Percentiles rank a stretch among this genome's conserved stretches.
Conservation (phyloP, 2,888 invertebrate genomes). For the Cetonia aurata region DNA sequence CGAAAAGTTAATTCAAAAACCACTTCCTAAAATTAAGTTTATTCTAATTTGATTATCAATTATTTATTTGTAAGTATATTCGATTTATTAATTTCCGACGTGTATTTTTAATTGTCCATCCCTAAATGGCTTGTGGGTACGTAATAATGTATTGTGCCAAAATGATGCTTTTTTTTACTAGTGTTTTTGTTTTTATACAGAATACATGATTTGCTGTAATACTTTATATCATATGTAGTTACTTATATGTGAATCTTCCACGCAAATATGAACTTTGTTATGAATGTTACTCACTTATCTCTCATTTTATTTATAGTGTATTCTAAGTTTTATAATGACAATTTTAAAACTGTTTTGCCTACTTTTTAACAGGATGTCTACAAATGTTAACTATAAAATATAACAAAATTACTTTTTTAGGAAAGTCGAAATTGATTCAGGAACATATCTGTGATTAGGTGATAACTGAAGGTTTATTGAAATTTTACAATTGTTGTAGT, state of each 20-base stretch:
- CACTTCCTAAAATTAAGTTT: not conserved
- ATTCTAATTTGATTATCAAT: not conserved
- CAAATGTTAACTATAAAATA: slow-evolving; percentile 15
- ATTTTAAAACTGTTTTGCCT: slow-evolving; percentile 26
- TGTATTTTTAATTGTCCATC: not conserved
- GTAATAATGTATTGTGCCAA: slow-evolving; percentile 34
- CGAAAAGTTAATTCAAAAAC: not conserved
- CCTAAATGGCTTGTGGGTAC: slow-evolving; percentile 9
- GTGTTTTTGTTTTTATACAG: slow-evolving; percentile 13
- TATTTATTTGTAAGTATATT: slow-evolving; percentile 8
- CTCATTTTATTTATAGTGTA: slow-evolving; percentile 22
- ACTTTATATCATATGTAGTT: not conserved
- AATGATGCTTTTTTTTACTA: slow-evolving; percentile 20
- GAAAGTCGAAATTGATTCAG: slow-evolving; percentile 9
- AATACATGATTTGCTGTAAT: slow-evolving; percentile 13
- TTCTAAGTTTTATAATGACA: slow-evolving; percentile 30
- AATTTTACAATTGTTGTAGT: no score
- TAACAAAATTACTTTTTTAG: slow-evolving; percentile 9
- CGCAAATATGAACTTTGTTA: slow-evolving; percentile 40
- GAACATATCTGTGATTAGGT: slow-evolving; percentile 27
- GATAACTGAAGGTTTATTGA: not conserved
- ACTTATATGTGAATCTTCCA: slow-evolving; percentile 20
- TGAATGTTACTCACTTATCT: slow-evolving; percentile 26
- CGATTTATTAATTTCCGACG: not conserved
- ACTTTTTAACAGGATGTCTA: slow-evolving; percentile 30